Evolutionary conservation across 2,113 vertebrate species (phyloP).

Genomic region (Chunga burmeisteri): DNA sequence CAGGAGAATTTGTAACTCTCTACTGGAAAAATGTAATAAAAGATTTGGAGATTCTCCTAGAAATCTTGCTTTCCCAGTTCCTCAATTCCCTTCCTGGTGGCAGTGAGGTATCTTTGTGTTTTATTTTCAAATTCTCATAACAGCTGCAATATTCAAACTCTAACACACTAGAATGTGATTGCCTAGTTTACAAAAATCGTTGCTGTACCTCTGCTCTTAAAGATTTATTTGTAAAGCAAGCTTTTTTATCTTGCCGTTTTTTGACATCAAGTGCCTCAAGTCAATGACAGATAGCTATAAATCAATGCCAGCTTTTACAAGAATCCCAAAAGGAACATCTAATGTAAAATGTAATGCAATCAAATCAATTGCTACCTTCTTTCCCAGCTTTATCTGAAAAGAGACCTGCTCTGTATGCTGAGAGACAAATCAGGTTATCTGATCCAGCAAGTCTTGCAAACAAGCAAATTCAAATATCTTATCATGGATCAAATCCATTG

Average conservation of each 20-base stretch:
- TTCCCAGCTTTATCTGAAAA: not conserved
- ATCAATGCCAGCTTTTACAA: conserved; percentile 13
- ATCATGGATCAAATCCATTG: not conserved
- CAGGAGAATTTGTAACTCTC: not conserved
- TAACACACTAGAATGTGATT: not conserved
- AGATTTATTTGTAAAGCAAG: conserved; percentile 19
- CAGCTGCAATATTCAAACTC: not conserved
- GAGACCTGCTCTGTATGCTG: not conserved
- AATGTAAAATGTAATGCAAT: conserved; percentile 1
- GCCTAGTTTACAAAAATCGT: not conserved
- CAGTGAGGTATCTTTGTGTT: not conserved
- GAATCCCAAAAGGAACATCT: not conserved
- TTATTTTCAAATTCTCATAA: not conserved
- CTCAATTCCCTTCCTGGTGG: not conserved
- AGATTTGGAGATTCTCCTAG: not conserved
- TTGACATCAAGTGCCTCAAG: conserved; percentile 9
- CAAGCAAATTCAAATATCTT: conserved; percentile 1
- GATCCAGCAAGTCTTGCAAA: not conserved
- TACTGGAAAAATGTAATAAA: not conserved
- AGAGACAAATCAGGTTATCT: not conserved
- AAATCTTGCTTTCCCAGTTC: not conserved
- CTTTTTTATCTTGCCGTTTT: conserved; percentile 19
- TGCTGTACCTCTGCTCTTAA: not conserved
- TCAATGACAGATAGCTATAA: not conserved
- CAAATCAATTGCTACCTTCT: not conserved